A percentile compares a stretch with the other conserved stretches of the same genome.
Evolutionary conservation across 2,113 vertebrate genomes (phyloP).

Genomic region (Tichodroma muraria): DNA sequence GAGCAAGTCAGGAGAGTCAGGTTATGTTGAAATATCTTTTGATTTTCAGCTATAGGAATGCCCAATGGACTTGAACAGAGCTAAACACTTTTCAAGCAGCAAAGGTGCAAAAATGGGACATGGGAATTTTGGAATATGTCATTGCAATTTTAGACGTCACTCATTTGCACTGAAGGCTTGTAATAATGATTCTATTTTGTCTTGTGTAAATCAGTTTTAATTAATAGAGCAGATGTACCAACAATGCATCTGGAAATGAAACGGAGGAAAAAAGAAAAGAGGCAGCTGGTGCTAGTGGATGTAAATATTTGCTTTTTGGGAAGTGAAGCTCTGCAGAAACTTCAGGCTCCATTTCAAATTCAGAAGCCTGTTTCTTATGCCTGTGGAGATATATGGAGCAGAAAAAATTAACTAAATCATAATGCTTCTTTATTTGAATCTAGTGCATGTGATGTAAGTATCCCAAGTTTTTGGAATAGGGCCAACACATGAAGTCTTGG

Average conservation of each 20-base stretch:
- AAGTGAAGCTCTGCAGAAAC: constrained; percentile 21
- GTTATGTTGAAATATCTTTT: neutral
- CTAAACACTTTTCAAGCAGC: constrained; percentile 18
- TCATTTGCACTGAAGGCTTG: neutral
- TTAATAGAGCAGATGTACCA: constrained; percentile 63
- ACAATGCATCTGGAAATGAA: constrained; percentile 43
- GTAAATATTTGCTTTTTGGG: constrained; percentile 32
- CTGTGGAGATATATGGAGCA: constrained; percentile 8
- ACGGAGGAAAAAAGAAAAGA: neutral
- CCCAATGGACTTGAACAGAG: neutral
- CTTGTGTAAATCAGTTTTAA: constrained; percentile 53
- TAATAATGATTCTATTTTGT: constrained; percentile 55
- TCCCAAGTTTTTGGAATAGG: neutral
- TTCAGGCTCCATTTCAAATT: neutral
- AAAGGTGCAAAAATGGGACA: constrained; percentile 18
- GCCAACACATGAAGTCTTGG: neutral
- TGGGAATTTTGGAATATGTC: constrained; percentile 1
- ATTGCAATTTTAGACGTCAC: neutral
- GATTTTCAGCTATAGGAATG: neutral
- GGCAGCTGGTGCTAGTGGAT: constrained; percentile 28
- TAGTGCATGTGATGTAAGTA: neutral
- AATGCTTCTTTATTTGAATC: neutral
- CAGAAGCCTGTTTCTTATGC: neutral
- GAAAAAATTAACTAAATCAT: neutral
- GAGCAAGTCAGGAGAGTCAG: neutral